A percentile compares a stretch with the other conserved stretches of the same genome.
Conservation (phyloP, 1,140 invertebrate species). For the Uloborus diversus region DNA sequence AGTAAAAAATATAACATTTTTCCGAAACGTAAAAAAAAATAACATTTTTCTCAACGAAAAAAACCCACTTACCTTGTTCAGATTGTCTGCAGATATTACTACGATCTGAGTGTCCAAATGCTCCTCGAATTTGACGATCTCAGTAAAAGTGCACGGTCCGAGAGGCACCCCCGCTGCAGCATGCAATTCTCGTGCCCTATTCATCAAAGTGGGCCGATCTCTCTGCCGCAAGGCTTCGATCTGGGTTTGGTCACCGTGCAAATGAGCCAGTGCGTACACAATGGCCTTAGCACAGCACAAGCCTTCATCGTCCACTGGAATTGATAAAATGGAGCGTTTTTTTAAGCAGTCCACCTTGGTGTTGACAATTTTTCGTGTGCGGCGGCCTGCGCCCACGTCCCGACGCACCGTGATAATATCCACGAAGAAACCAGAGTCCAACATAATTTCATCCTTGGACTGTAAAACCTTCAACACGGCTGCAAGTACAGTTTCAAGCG, state of each 20-base stretch:
- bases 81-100: not conserved
- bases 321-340: not conserved
- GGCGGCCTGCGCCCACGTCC: not conserved
- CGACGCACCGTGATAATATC: not conserved
- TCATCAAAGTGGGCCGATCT: not conserved
- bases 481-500: not conserved
- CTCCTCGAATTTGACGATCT: not conserved
- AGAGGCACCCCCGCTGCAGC: not conserved
- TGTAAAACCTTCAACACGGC: not conserved
- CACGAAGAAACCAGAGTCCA: not conserved
- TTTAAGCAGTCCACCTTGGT: not conserved
- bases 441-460: not conserved
- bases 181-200: not conserved
- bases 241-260: not conserved
- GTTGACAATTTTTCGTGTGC: not conserved
- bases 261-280: not conserved
- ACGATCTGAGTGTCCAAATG: not conserved
- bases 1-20: not conserved
- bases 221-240: not conserved
- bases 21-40: not conserved
- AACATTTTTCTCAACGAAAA: not conserved
- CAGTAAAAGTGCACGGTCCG: not conserved
- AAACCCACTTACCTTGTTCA: not conserved
- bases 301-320: not conserved
- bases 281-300: not conserved